Base-by-base conservation (phyloP, 2,797 vertebrate species). In the Hybognathus amarus region DNA sequence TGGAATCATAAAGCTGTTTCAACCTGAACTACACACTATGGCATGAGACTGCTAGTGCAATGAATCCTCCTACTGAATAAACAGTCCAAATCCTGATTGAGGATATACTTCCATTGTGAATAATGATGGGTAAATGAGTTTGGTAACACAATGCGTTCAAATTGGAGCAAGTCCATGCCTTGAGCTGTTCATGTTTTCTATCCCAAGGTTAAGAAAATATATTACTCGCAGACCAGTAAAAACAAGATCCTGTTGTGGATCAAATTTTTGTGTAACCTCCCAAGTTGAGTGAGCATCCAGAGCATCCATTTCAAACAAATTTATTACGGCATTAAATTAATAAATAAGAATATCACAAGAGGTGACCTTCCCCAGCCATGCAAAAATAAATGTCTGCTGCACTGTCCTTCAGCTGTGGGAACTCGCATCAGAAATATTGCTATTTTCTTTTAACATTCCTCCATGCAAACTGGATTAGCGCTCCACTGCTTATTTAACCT, bases 261-360 rank as follows among this genome's bases (percentile, higher is more conserved):
- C 33, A 79, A 85, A 92, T 90, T 91, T 78, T 89, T 89, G 91
- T 89, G 87, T 79, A 92, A 89, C 88, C 90, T 93, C 88, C 90
- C 91, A 94, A 90, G 89, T 90, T 89, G 87, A 89, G 91, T 91
- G 87, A 77, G 91, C 91, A 93, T 89, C 87, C 63, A 18, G 87
- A 86, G 80, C 64, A 77, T 68, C 47, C 73, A 83, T 83, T 69
- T 77, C 64, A 79, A 85, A 91, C 86, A 85, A 91, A 93, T 93
- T 94, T 92, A 91, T 89, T 92, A 85, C 87, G 85, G 80, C 92
- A 89, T 85, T 93, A 92, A 94, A 91, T 93, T 90, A 94, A 93
- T 92, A 92, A 91, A 93, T 92, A 91, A 85, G 92, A 92, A 83
- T 88, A 92, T 94, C 90, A 91, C 88, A 92, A 87, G 69, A 87